Evolutionary conservation across 2,888 invertebrate genomes (phyloP).

Genomic region (Heliconius hortense): DNA sequence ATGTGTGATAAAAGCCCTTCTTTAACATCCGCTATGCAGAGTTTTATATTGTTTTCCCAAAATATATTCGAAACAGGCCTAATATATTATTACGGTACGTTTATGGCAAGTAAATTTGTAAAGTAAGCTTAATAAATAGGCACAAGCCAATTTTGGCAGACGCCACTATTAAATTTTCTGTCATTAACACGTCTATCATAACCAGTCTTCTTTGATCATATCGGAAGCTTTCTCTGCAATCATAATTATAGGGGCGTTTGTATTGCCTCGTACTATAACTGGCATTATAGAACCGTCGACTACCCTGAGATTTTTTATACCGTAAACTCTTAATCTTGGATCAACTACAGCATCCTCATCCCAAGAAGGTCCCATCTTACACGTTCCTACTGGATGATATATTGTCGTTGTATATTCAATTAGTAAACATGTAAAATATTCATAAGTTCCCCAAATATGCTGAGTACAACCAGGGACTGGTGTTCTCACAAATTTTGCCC

Average conservation of each 20-base stretch:
- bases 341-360: conserved; percentile 86
- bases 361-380: conserved; percentile 86
- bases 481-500: conserved; percentile 80
- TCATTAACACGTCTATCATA: conserved; percentile 9
- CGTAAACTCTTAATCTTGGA: conserved; percentile 83
- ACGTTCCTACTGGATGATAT: conserved; percentile 86
- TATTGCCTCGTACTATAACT: conserved; percentile 85
- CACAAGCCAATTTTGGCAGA: not conserved
- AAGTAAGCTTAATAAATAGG: not conserved
- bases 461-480: conserved; percentile 82
- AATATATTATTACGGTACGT: not conserved
- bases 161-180: not conserved
- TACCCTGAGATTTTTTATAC: conserved; percentile 84
- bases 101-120: not conserved
- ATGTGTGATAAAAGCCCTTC: conserved; percentile 21
- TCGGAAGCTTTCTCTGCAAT: conserved; percentile 92
- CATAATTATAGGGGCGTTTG: conserved; percentile 93
- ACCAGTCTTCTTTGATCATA: conserved; percentile 85
- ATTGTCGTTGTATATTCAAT: conserved; percentile 86
- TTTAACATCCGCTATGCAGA: not conserved
- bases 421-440: conserved; percentile 85
- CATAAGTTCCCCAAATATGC: conserved; percentile 82
- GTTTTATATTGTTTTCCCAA: not conserved
- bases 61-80: not conserved
- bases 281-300: conserved; percentile 87